Base-by-base conservation (phyloP, 2,113 vertebrate genomes). In the Pao palembangensis region DNA sequence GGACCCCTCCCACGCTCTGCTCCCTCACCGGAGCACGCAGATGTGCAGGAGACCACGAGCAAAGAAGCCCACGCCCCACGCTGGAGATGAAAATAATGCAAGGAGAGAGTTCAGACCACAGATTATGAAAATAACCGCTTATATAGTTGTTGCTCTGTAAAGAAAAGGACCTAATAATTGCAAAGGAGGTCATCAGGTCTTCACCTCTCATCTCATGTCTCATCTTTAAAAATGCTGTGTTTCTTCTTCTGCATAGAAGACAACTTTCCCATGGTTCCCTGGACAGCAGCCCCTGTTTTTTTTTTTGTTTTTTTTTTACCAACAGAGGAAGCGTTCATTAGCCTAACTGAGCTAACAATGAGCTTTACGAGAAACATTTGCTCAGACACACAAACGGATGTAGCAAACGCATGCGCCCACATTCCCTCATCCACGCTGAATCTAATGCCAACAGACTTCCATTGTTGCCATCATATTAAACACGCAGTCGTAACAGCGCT, bases 381-480 rank as follows among this genome's bases (percentile, higher is more conserved):
- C 74, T 69, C 61, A 51, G 42, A 62, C 60, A 55, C 70, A 58
- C 64, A 69, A 55, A 53, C 69, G 42, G 20, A 59, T 60, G 51
- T 8, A 58, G 47, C 60, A 42, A 20, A 55, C 67, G 71, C 67
- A 61, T 55, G 63, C 67, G 67, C 64, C 46, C 74, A 74, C 64
- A 69, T 21, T 38, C 67, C 47, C 76, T 61, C 59, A 63, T 68
- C 69, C 66, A 58, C 69, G 58, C 14, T 55, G 64, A 38, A 64
- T 21, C 78, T 82, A 72, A 85, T 82, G 83, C 81, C 80, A 86
- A 85, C 90, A 89, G 85, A 76, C 85, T 67, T 74, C 83, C 82
- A 87, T 89, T 87, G 85, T 90, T 85, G 73, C 71, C 75, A 16
- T 78, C 82, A 81, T 86, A 84, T 86, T 85, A 87, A 87, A 86